Conservation (phyloP, 2,113 vertebrate genomes). For the Ochotona curzoniae region DNA sequence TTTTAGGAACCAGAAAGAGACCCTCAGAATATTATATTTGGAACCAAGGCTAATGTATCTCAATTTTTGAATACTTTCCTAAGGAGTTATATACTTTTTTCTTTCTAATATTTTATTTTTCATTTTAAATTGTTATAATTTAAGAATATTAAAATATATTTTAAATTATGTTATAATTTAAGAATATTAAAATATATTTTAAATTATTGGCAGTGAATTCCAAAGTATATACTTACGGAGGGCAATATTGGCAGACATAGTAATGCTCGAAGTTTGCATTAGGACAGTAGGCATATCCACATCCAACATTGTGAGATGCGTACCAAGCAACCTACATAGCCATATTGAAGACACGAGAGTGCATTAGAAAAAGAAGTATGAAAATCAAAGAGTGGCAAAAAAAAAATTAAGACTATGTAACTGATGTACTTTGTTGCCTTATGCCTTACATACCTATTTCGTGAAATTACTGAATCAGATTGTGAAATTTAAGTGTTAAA, state of each 20-base stretch:
- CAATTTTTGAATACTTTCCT: background rate
- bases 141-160: background rate
- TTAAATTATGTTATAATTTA: background rate
- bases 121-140: background rate
- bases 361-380: background rate
- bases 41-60: background rate
- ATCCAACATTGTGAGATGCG: constrained; percentile 73
- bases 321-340: constrained; percentile 81
- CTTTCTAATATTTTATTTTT: background rate
- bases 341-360: background rate
- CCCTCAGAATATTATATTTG: background rate
- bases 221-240: constrained; percentile 76
- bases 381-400: background rate
- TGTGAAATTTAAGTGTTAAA: background rate
- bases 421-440: background rate
- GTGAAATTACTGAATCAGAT: background rate
- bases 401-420: background rate
- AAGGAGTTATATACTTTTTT: background rate
- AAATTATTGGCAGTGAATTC: background rate
- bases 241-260: constrained; percentile 86
- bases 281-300: constrained; percentile 72
- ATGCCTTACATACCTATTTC: background rate
- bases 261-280: background rate
- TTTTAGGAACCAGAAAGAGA: background rate
- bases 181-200: background rate